Evolutionary conservation across 2,113 vertebrate genomes (phyloP), one percentile per base, ranked within the genome.

Genomic region (Takifugu bimaculatus): DNA sequence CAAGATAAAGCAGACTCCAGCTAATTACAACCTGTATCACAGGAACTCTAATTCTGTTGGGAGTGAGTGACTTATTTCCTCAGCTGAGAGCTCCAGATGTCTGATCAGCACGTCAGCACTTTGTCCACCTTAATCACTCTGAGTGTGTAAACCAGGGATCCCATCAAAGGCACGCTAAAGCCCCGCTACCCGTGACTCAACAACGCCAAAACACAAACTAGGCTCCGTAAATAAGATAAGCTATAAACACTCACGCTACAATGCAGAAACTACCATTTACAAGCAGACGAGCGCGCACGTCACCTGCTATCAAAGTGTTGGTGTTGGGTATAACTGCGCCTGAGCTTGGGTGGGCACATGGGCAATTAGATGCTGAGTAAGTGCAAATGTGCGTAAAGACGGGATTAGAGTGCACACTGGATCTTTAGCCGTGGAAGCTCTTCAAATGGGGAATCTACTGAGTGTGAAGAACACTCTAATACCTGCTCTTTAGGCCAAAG

Each of bases 141-240:
- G 45, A 13, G 45, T 47, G 44, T 45, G 45, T 48, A 48, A 63
- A 50, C 72, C 42, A 63, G 44, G 68, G 50, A 52, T 54, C 65
- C 66, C 50, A 75, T 74, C 85, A 89, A 89, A 71, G 81, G 87
- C 87, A 89, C 83, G 75, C 72, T 57, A 81, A 57, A 59, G n/a
- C 55, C 29, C 51, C 35, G 56, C 78, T 67, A 65, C 66, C 55
- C 67, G 50, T 55, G 53, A 57, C 57, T 61, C 56, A 54, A 62
- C 63, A 26, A 11, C 48, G 7, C 25, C 6, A 3, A 54, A 27
- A 50, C 32, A 26, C 26, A 43, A 51, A 42, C 25, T 63, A 26
- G 14, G 35, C 7, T 39, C 35, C 7, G 29, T 4, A 32, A 32
- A 10, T 39, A 1, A 39, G 35, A 39, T 10, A 39, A 10, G 35